Evolutionary conservation across 2,113 vertebrate genomes (phyloP), one percentile per base, ranked within the genome.

Genomic region (Rallus limicola): DNA sequence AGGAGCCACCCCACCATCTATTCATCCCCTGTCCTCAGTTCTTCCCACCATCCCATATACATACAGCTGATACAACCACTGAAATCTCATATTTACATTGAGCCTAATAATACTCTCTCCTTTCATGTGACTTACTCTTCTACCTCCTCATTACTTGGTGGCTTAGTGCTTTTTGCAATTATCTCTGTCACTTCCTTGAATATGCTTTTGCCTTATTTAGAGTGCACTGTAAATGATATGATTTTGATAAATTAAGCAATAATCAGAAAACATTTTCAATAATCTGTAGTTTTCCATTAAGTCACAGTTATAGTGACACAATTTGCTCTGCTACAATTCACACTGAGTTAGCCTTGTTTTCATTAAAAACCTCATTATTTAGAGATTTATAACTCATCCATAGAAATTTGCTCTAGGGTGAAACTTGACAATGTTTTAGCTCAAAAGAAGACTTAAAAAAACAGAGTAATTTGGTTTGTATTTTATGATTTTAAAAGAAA

Each of bases 341-440:
- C 52, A 96, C 90, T 94, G 96, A 95, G 92, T 94, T 97, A 95
- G 92, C 31, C 74, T 88, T 94, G 79, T 90, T 98, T 98, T 97
- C 96, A 97, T 98, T 97, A 98, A 97, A 98, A 97, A 93, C 40
- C 96, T 98, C 95, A 97, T 98, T 98, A 97, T 97, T 98, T 92
- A 95, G 94, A 97, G 96, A 98, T 97, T 96, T 97, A 97, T 97
- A 96, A 96, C 79, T 95, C 94, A 86, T 95, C 75, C 71, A 58
- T n/a, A 95, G 94, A 97, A 96, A 97, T 96, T 86, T 93, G 80
- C 83, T 92, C 70, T 77, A 52, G 94, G 88, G 90, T 93, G 70
- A 76, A 88, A 89, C 93, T 91, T 65, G 86, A 70, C 85, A 83
- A 48, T 62, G 56, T 53, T 95, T 95, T 52, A 93, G 70, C 69